Percentiles rank a stretch among this genome's conserved stretches.
phyloP scores from a whole-genome alignment of 2,797 vertebrate genomes.

The Melanotaenia trifasciata region DNA sequence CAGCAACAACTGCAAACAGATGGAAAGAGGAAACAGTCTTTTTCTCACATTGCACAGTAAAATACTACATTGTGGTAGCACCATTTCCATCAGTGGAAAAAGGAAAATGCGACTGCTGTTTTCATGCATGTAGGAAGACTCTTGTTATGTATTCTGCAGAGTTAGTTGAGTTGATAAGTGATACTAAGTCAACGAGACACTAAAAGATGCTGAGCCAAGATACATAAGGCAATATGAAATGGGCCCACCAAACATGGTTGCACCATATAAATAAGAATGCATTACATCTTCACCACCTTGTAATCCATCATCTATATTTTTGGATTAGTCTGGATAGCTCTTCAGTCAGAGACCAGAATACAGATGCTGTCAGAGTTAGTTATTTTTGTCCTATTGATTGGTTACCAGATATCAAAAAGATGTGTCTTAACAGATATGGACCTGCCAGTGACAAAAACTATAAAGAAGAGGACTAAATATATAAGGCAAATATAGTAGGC shows the following conservation, averaged over 20 bases:
- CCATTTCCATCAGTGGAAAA: not conserved
- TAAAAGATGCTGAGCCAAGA: not conserved
- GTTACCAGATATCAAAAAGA: not conserved
- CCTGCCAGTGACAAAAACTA: not conserved
- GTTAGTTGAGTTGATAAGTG: constrained; percentile 3
- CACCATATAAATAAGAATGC: not conserved
- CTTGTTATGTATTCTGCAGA: not conserved
- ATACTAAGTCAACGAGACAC: not conserved
- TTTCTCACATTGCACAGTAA: constrained; percentile 21
- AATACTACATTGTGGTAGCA: constrained; percentile 5
- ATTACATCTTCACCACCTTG: not conserved
- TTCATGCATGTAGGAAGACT: not conserved
- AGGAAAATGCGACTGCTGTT: not conserved
- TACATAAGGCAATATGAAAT: not conserved
- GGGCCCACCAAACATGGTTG: not conserved
- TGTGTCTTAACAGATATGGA: not conserved
- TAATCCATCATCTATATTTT: not conserved
- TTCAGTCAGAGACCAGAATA: not conserved
- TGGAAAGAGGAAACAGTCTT: constrained; percentile 24
- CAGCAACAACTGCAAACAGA: constrained; percentile 47
- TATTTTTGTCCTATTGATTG: not conserved
- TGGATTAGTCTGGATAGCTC: too few relatives aligned
- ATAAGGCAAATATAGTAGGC: not conserved
- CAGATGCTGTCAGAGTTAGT: not conserved
- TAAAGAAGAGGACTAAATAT: not conserved